Base-by-base conservation (phyloP, 2,113 vertebrate genomes). In the Alligator mississippiensis region DNA sequence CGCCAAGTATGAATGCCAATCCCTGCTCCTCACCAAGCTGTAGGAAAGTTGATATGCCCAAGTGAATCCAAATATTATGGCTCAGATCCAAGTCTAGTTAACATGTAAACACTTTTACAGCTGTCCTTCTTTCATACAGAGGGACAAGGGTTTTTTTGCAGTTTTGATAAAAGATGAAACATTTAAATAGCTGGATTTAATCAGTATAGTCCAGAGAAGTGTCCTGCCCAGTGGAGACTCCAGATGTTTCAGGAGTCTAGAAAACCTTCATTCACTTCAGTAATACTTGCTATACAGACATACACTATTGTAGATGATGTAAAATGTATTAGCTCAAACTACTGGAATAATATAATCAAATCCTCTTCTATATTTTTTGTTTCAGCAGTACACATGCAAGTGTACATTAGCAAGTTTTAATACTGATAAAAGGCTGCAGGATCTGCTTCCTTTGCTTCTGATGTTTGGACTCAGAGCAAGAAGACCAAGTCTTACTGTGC, bases 361-460 rank as follows among this genome's bases (percentile, higher is more conserved):
- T 77, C 81, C 54, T 82, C 16, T 57, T 76, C 87, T 24, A n/a
- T 24, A 90, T 60, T 91, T 94, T 30, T 28, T 64, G 30, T 12
- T 3, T 38, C 24, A 63, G 0, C 34, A 6, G 13, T 86, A 8
- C 38, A 2, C 85, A 68, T 85, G 30, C 74, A 11, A 80, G 9
- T 28, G 84, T 60, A 79, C 81, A 54, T 58, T 17, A 57, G 3
- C 38, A 70, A 88, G n/a, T 28, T 81, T 89, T 85, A 91, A 78
- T 22, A 87, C 18, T 61, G 55, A 5, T 84, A 92, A 88, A 88
- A 0, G 1, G 60, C 58, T 16, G 16, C 30, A 82, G 90, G 8
- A 6, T 86, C 90, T 93, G 7, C 77, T 95, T 90, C 84, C 76
- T 88, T 90, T 90, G 76, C 5, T 92, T 72, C 27, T 82, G 30